These are phyloP conservation scores for Virgularia gustaviana DNA, from an alignment of 92 coral and sea anemone genomes.

Conservation along the genomic window DNA sequence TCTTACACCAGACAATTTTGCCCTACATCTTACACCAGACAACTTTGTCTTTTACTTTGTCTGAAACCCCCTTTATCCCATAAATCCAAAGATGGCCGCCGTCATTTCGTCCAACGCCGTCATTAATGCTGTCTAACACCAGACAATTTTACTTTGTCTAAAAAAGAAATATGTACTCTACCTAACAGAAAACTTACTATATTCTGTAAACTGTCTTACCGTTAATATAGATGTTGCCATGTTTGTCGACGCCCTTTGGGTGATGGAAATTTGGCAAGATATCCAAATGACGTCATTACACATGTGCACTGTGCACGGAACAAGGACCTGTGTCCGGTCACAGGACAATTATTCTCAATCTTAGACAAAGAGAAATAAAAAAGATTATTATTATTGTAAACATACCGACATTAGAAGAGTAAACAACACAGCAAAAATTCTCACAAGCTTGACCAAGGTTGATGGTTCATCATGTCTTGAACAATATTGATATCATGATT, in stretches of 20 bases:
- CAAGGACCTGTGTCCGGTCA: constrained; percentile 88
- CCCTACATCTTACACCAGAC: too few species aligned
- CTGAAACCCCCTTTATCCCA: too few species aligned
- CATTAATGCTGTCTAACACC: background rate
- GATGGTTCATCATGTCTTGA: too few species aligned
- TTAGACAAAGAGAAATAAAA: constrained; percentile 35
- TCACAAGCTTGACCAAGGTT: too few species aligned
- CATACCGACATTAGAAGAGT: too few species aligned
- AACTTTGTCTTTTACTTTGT: too few species aligned
- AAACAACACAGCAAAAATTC: too few species aligned
- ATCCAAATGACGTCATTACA: constrained; percentile 93
- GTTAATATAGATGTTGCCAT: constrained; percentile 63
- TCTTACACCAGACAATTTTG: too few species aligned
- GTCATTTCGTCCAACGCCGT: background rate
- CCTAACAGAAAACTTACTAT: background rate
- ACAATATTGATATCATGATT: too few species aligned
- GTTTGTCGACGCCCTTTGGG: constrained; percentile 95
- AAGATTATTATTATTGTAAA: too few species aligned
- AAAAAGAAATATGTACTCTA: background rate
- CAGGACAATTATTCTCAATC: constrained; percentile 91
- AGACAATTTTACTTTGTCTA: too few species aligned
- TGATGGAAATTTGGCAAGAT: constrained; percentile 90
- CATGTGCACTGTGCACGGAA: constrained; percentile 96
- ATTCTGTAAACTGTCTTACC: background rate
- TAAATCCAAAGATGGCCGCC: too few species aligned